Percentiles rank a stretch among this genome's conserved stretches.
These are phyloP conservation scores for Artibeus jamaicensis DNA, from an alignment of 2,797 vertebrate genomes.

Conservation along the genomic window DNA sequence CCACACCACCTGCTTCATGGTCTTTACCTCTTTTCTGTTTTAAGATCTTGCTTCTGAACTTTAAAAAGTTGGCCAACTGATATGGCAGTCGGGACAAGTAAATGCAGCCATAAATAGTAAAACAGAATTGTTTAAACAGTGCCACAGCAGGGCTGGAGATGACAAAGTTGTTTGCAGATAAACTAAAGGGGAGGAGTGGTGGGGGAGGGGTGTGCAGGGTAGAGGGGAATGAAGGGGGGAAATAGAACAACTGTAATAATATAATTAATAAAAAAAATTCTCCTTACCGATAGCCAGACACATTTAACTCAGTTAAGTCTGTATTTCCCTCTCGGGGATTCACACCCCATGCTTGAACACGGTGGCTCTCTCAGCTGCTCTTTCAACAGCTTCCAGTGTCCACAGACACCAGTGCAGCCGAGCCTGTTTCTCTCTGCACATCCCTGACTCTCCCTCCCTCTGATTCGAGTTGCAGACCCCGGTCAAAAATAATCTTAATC, in stretches of 20 bases:
- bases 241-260: too few relatives aligned
- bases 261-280: too few relatives aligned
- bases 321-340: not conserved
- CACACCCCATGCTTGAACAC: fast-evolving
- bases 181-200: too few relatives aligned
- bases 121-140: not conserved
- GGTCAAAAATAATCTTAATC: constrained; percentile 8
- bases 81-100: not conserved
- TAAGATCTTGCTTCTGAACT: not conserved
- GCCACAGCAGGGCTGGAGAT: not conserved
- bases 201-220: too few relatives aligned
- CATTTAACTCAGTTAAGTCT: not conserved
- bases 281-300: not conserved
- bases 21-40: not conserved
- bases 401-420: not conserved
- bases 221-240: too few relatives aligned
- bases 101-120: not conserved
- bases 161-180: not conserved
- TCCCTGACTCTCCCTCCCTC: not conserved
- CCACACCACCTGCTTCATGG: not conserved
- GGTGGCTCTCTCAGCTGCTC: not conserved
- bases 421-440: not conserved
- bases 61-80: not conserved
- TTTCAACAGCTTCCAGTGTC: not conserved
- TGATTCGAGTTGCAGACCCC: not conserved